A percentile compares a stretch with the other conserved stretches of the same genome.
phyloP scores from a whole-genome alignment of 2,888 invertebrate species.

The Cephus spinipes region DNA sequence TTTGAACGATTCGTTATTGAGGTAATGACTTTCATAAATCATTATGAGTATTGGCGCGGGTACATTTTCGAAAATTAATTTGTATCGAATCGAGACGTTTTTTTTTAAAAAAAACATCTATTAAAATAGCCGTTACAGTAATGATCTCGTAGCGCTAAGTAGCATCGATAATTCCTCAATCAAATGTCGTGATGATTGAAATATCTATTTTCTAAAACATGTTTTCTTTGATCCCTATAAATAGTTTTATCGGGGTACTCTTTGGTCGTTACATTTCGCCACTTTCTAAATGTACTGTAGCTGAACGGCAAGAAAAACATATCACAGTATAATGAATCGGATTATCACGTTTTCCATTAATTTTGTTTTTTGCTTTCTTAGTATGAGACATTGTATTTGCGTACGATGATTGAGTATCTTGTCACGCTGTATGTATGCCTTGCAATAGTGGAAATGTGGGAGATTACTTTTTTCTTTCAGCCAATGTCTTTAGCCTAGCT shows the following conservation, averaged over 20 bases:
- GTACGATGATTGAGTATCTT: not conserved
- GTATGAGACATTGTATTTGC: not conserved
- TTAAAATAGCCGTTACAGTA: not conserved
- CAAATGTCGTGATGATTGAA: not conserved
- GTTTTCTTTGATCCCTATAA: not conserved
- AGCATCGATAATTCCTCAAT: not conserved
- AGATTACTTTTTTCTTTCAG: not conserved
- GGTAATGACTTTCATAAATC: not conserved
- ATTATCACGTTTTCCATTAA: slow-evolving; percentile 1
- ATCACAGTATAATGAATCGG: slow-evolving; percentile 21
- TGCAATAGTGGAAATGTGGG: not conserved
- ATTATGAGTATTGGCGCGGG: not conserved
- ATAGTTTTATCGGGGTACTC: slow-evolving; percentile 7
- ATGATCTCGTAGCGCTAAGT: not conserved
- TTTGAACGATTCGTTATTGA: slow-evolving; percentile 15
- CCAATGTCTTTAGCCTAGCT: not conserved
- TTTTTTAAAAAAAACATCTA: not conserved
- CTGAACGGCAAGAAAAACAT: slow-evolving; percentile 20
- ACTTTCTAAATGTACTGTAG: slow-evolving; percentile 7
- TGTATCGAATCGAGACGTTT: not conserved
- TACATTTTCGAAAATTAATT: not conserved
- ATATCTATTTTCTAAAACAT: not conserved
- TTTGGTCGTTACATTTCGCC: slow-evolving; percentile 15
- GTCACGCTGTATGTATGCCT: not conserved
- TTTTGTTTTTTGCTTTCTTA: not conserved